Percentiles rank a stretch among this genome's conserved stretches.
These are phyloP conservation scores for Zeus faber DNA, from an alignment of 2,113 vertebrate genomes.

Conservation along the genomic window DNA sequence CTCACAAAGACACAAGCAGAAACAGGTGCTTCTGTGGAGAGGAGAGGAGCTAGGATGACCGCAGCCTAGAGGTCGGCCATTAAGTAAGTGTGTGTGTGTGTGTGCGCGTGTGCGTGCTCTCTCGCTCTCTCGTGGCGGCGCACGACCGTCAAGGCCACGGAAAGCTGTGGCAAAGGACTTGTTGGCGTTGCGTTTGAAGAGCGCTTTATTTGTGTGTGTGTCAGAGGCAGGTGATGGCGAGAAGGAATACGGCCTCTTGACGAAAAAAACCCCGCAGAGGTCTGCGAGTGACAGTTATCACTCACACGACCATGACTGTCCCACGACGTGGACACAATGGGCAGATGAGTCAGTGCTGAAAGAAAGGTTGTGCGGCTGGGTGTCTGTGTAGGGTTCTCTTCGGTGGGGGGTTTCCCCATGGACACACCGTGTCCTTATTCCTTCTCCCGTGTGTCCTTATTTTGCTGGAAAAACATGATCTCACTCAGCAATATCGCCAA, in stretches of 20 bases:
- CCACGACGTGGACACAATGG: background rate
- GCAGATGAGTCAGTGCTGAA: background rate
- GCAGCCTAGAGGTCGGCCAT: no score
- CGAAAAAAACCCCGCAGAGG: background rate
- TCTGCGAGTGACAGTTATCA: constrained; percentile 44
- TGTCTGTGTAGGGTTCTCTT: background rate
- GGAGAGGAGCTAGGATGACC: no score
- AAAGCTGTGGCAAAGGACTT: no score
- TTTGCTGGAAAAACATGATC: no score
- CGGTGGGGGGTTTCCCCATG: no score
- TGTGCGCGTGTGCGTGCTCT: no score
- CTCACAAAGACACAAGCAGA: constrained; percentile 7
- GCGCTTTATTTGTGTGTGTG: constrained; percentile 48
- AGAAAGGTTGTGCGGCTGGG: background rate
- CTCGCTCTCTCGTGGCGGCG: no score
- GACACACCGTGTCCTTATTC: no score
- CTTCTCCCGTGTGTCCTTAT: no score
- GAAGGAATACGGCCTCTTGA: constrained; percentile 5
- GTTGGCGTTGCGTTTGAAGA: constrained; percentile 12
- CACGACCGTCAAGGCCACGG: no score
- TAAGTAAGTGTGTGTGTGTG: no score
- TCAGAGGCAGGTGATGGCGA: constrained; percentile 35
- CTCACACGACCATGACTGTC: background rate
- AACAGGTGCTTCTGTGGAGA: constrained; percentile 12
- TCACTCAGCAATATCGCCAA: no score